A percentile compares a stretch with the other conserved stretches of the same genome.
These are phyloP conservation scores for Notarius quadriscutis DNA, from an alignment of 2,113 vertebrate genomes.

Conservation along the genomic window DNA sequence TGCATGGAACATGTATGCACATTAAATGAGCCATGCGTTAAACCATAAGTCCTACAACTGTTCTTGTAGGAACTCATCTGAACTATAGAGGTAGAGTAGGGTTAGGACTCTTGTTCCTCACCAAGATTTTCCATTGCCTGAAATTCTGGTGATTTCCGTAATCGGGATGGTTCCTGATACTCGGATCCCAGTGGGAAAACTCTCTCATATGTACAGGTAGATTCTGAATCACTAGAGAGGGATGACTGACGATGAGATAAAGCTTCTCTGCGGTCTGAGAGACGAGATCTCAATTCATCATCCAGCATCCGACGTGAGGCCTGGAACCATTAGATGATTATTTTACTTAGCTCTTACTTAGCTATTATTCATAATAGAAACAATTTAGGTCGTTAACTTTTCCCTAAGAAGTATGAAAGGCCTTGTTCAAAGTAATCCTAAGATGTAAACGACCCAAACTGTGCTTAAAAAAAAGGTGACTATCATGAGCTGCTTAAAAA, in stretches of 20 bases:
- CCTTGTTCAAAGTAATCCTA: background rate
- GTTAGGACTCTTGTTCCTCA: constrained; percentile 62
- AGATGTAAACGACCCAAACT: background rate
- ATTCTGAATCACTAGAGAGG: constrained; percentile 82
- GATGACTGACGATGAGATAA: constrained; percentile 87
- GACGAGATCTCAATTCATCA: constrained; percentile 89
- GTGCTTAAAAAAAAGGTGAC: background rate
- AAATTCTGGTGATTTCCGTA: constrained; percentile 89
- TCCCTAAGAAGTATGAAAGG: background rate
- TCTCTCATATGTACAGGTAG: constrained; percentile 90
- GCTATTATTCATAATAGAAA: background rate
- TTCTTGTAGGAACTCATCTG: background rate
- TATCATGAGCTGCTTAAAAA: background rate
- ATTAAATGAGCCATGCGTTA: background rate
- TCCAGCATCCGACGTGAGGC: constrained; percentile 91
- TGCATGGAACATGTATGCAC: background rate
- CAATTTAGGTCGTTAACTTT: background rate
- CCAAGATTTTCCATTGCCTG: constrained; percentile 79
- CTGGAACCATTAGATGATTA: constrained; percentile 61
- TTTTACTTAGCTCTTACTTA: background rate
- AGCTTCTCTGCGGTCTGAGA: constrained; percentile 87
- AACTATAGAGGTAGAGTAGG: background rate
- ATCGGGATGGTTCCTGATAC: constrained; percentile 92
- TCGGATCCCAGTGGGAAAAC: constrained; percentile 92
- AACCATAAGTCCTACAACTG: background rate